Evolutionary conservation across 2,888 invertebrate genomes (phyloP).

Genomic region (Petrolisthes cinctipes): DNA sequence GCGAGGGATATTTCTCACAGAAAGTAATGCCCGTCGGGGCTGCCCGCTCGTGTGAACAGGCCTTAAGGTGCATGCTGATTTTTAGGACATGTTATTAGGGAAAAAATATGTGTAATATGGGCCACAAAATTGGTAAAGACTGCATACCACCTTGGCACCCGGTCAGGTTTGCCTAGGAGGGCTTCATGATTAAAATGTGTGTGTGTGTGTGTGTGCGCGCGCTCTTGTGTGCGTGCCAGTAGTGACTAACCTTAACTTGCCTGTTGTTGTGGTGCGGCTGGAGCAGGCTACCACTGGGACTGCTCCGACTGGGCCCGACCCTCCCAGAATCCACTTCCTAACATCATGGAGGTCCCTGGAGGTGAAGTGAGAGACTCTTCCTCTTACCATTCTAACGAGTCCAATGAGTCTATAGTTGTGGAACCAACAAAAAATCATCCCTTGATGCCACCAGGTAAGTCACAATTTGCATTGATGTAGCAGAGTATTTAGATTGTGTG

Average conservation of each 20-base stretch:
- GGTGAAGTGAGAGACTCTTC: constrained; percentile 80
- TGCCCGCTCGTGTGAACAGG: no score
- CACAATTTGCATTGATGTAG: no score
- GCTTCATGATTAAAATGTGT: neutral
- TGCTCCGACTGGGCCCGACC: constrained; percentile 92
- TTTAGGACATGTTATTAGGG: no score
- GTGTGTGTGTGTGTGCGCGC: neutral
- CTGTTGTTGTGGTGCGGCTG: constrained; percentile 18
- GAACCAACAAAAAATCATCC: constrained; percentile 55
- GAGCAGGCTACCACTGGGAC: constrained; percentile 90
- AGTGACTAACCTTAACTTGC: constrained; percentile 44
- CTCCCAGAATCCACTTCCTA: constrained; percentile 85
- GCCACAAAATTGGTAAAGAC: no score
- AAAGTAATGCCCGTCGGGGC: no score
- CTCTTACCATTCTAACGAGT: constrained; percentile 77
- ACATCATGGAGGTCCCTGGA: constrained; percentile 91
- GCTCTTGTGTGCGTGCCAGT: neutral
- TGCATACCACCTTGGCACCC: neutral
- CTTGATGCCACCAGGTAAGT: constrained; percentile 62
- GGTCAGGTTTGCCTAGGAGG: neutral
- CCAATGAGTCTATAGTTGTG: constrained; percentile 63
- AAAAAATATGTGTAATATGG: no score
- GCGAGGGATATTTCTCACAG: no score
- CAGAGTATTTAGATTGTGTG: no score
- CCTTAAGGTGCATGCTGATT: no score